Conservation (phyloP, 1,140 invertebrate genomes). For the Hypothenemus hampei region DNA sequence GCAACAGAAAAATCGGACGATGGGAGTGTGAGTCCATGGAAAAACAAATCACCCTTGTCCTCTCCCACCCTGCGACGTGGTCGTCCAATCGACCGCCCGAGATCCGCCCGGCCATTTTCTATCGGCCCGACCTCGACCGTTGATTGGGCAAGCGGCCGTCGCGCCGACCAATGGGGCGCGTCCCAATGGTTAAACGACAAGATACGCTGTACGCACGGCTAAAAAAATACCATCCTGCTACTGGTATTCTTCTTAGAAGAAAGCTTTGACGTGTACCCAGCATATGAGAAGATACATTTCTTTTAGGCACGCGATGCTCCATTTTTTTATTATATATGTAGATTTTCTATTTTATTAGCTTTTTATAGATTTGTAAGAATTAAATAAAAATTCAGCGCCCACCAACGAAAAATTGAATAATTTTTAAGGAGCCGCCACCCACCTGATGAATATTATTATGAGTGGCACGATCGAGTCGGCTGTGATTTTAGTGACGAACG, state of each 20-base stretch:
- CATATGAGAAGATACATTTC: too few species aligned
- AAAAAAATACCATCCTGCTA: neutral
- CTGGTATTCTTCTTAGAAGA: neutral
- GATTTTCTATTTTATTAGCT: too few species aligned
- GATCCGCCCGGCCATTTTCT: conserved; percentile 21
- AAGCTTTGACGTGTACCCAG: neutral
- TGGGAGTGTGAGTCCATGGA: too few species aligned
- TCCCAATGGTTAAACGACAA: conserved; percentile 4
- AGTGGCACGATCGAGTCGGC: too few species aligned
- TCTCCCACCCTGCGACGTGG: neutral
- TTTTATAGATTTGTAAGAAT: too few species aligned
- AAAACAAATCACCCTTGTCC: conserved; percentile 5
- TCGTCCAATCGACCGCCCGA: neutral
- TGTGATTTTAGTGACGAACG: too few species aligned
- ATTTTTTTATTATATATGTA: too few species aligned
- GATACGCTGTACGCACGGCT: neutral
- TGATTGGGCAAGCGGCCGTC: conserved; percentile 9
- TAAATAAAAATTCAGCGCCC: too few species aligned
- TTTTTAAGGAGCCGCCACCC: too few species aligned
- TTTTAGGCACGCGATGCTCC: too few species aligned
- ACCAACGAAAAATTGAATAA: too few species aligned
- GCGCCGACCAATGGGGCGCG: conserved; percentile 8
- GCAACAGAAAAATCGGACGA: conserved; percentile 6
- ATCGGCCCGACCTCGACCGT: conserved; percentile 1
- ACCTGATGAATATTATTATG: too few species aligned